These are phyloP conservation scores for Aricia agestis DNA, from an alignment of 1,140 invertebrate species.

Conservation along the genomic window DNA sequence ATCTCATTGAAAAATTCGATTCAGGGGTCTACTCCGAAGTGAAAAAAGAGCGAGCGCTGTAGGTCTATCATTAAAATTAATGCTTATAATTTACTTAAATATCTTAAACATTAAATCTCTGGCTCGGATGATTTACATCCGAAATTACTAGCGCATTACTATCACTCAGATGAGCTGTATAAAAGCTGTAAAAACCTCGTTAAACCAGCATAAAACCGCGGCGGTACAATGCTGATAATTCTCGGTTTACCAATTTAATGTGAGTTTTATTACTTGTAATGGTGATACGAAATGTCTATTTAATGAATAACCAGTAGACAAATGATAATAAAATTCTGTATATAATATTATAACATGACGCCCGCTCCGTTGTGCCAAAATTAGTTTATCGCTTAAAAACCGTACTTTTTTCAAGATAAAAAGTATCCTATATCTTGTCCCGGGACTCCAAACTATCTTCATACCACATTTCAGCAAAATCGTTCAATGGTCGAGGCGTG, in stretches of 20 bases:
- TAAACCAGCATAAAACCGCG: neutral
- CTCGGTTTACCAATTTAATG: neutral
- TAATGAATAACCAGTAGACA: neutral
- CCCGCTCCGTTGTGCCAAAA: too few relatives aligned
- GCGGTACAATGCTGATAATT: neutral
- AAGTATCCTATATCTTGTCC: too few relatives aligned
- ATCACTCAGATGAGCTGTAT: neutral
- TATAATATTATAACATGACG: neutral
- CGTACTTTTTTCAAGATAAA: too few relatives aligned
- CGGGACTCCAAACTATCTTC: too few relatives aligned
- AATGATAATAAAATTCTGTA: neutral
- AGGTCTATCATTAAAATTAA: neutral
- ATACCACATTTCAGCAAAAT: too few relatives aligned
- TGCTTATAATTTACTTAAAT: neutral
- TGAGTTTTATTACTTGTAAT: neutral
- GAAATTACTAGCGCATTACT: neutral
- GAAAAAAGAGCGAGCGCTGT: too few relatives aligned
- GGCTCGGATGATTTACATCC: neutral
- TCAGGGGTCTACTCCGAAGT: too few relatives aligned
- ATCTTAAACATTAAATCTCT: neutral
- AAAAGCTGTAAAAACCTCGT: constrained; percentile 1
- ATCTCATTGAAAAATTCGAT: too few relatives aligned
- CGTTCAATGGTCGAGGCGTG: too few relatives aligned
- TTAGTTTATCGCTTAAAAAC: too few relatives aligned
- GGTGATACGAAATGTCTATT: neutral